These are phyloP conservation scores for Okamejei kenojei DNA, from an alignment of 2,797 vertebrate genomes.

Conservation along the genomic window DNA sequence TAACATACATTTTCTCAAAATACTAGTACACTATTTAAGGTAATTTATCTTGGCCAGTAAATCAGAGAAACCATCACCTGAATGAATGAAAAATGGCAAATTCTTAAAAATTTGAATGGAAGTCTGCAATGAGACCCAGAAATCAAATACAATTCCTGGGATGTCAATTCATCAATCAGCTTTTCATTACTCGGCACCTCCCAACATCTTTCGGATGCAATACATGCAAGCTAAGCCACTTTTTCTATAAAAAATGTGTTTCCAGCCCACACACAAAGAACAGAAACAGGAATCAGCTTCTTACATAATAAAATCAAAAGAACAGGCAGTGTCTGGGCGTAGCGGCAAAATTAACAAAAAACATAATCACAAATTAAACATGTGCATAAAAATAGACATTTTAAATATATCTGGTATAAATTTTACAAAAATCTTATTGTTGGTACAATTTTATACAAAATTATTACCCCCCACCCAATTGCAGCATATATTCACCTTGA, in stretches of 20 bases:
- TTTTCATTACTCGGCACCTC: no score
- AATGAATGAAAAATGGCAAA: no score
- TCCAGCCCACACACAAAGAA: neutral
- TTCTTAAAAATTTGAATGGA: neutral
- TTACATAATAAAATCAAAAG: neutral
- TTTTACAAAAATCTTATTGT: neutral
- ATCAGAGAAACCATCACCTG: no score
- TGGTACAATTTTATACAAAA: neutral
- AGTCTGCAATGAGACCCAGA: neutral
- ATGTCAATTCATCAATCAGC: neutral
- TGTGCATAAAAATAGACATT: neutral
- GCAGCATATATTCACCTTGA: neutral
- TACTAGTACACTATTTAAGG: neutral
- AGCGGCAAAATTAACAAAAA: neutral
- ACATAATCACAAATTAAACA: neutral
- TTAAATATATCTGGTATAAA: neutral
- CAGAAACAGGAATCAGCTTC: neutral
- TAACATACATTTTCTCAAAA: neutral
- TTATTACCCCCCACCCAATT: conserved; percentile 2
- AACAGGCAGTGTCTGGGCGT: neutral
- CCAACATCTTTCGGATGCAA: neutral
- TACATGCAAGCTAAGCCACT: neutral
- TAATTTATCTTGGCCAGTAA: neutral
- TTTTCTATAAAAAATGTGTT: neutral
- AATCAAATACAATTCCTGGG: neutral